Evolutionary conservation across 2,888 invertebrate genomes (phyloP).

Genomic region (Hypomecis atomaria): DNA sequence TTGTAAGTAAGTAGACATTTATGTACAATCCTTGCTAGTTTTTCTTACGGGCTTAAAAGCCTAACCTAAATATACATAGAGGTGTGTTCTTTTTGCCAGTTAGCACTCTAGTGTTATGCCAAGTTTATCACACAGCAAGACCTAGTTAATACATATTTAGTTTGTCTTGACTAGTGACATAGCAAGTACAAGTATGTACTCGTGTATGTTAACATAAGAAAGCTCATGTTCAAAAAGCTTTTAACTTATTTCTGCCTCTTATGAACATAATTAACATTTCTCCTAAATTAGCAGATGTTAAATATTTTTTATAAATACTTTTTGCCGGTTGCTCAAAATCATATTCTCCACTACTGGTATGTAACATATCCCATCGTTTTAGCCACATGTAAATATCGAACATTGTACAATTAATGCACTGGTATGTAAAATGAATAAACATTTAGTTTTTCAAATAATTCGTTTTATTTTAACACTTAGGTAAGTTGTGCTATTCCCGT

Average conservation of each 20-base stretch:
- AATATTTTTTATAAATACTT: slow-evolving; percentile 25
- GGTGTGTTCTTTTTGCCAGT: too few relatives aligned
- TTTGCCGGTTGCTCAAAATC: slow-evolving; percentile 27
- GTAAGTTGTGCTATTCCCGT: slow-evolving; percentile 67
- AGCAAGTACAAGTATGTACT: too few relatives aligned
- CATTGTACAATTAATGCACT: slow-evolving; percentile 57
- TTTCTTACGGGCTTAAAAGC: too few relatives aligned
- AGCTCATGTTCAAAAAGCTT: too few relatives aligned
- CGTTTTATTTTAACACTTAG: slow-evolving; percentile 72
- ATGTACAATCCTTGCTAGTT: too few relatives aligned
- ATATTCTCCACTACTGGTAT: slow-evolving; percentile 32
- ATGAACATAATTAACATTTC: background rate
- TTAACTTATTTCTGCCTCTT: background rate
- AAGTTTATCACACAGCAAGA: too few relatives aligned
- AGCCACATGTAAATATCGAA: slow-evolving; percentile 51
- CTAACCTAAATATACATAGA: too few relatives aligned
- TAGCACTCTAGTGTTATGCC: too few relatives aligned
- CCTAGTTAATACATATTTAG: too few relatives aligned
- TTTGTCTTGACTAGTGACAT: too few relatives aligned
- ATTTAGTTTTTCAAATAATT: slow-evolving; percentile 71
- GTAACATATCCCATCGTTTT: slow-evolving; percentile 49
- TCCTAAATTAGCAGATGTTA: background rate
- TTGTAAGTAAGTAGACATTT: too few relatives aligned
- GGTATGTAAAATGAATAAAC: slow-evolving; percentile 63
- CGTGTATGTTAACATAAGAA: too few relatives aligned